Evolutionary conservation across 2,888 invertebrate genomes (phyloP), one percentile per base, ranked within the genome.

Genomic region (Zygaena filipendulae): DNA sequence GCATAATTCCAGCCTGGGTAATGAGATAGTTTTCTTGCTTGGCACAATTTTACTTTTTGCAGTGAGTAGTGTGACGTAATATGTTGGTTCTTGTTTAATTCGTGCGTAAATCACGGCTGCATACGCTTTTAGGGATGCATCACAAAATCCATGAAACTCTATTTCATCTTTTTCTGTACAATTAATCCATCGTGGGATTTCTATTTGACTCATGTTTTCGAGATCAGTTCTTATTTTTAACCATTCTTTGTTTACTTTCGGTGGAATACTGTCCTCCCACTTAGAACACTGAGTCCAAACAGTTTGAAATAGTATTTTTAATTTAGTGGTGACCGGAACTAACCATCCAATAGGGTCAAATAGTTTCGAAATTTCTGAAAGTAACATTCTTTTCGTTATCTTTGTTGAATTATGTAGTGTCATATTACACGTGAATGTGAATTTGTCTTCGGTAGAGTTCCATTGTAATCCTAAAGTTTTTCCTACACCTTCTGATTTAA

Each of bases 391-490:
- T n/a, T n/a, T n/a, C n/a, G n/a, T n/a, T n/a, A n/a, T n/a, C n/a
- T n/a, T n/a, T n/a, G n/a, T n/a, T n/a, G n/a, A n/a, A n/a, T n/a
- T n/a, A n/a, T n/a, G n/a, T n/a, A n/a, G n/a, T n/a, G n/a, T n/a
- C n/a, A 16, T n/a, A n/a, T n/a, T n/a, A n/a, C n/a, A n/a, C n/a
- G n/a, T n/a, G n/a, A 30, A 35, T 3, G 18, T 19, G 9, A 36
- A 36, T 5, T 11, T 6, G 11, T 36, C 36, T 5, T 32, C 8
- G n/a, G 7, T n/a, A 3, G 33, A 25, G 16, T 31, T 22, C 31
- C 33, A 36, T 2, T 20, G 11, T 4, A 33, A 13, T 3, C 31
- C 33, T n/a, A 36, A 27, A 3, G 36, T 29, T 29, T 36, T 36
- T n/a, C n/a, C n/a, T n/a, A n/a, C n/a, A n/a, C n/a, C n/a, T n/a